Base-by-base conservation (phyloP, 2,888 invertebrate genomes). In the Nycteola revayana region DNA sequence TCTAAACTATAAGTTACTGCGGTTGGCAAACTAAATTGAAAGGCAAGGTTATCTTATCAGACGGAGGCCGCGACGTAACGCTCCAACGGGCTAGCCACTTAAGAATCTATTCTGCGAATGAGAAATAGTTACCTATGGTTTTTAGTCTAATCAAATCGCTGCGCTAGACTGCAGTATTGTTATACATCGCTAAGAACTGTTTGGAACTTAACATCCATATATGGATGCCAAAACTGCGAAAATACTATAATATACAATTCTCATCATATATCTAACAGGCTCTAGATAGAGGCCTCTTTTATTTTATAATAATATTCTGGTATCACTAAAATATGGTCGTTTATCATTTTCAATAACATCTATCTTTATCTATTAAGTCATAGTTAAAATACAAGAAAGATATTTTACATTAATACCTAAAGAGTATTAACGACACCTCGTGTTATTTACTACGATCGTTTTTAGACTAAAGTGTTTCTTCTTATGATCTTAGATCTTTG, bases 31-130 rank as follows among this genome's bases (percentile, higher is more conserved):
- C 74, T 74, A 81, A 85, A 85, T 85, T 83, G 78, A 69, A 82
- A 84, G 77, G 78, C 88, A 86, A 87, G 87, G 87, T 87, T 87
- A 87, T 88, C 85, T 88, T 86, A 87, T 88, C 87, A 78, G 63
- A 37, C 54, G 57, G 75, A 62, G 74, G 76, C 76, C 77, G 72
- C 72, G 66, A 58, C 64, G 61, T 52, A 62, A 46, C 48, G 53
- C 46, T 60, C 54, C 42, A 51, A 42, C 29, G 42, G 38, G 51
- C 59, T 58, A 49, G 49, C 58, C 56, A 59, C 60, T 64, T 59
- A 60, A 52, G 42, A 59, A 60, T 66, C 50, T 56, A 60, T 69
- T 70, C 66, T 52, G 58, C 58, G 58, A 69, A 69, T 43, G 25
- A 28, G 36, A 45, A 49, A 45, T 49, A n/a, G n/a, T n/a, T n/a